Evolutionary conservation across 1,140 invertebrate species (phyloP).

Genomic region (Heliconius himera): DNA sequence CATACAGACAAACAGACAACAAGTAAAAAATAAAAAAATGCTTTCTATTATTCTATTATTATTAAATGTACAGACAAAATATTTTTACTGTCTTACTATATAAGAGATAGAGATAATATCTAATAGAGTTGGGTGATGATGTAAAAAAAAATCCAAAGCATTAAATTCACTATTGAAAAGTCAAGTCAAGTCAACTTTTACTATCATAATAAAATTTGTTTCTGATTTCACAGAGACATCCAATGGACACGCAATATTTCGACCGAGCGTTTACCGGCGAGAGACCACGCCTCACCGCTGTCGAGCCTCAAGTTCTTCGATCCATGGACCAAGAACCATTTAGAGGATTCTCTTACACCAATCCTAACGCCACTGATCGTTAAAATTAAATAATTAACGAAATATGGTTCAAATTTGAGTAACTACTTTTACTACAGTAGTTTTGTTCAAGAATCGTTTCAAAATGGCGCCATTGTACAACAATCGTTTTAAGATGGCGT

Average conservation of each 20-base stretch:
- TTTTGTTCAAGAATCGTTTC: background rate
- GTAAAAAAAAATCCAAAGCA: no score
- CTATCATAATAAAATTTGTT: background rate
- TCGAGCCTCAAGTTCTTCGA: slow-evolving; percentile 94
- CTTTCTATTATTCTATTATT: no score
- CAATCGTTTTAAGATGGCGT: background rate
- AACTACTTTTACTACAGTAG: slow-evolving; percentile 3
- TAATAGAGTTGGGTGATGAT: no score
- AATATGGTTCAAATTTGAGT: slow-evolving; percentile 23
- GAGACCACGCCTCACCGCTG: slow-evolving; percentile 93
- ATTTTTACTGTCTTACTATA: no score
- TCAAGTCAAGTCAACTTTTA: background rate
- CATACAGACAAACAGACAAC: no score
- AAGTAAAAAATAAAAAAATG: no score
- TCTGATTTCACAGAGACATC: slow-evolving; percentile 88
- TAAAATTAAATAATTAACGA: slow-evolving; percentile 46
- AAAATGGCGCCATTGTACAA: background rate
- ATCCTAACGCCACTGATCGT: slow-evolving; percentile 95
- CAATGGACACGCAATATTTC: slow-evolving; percentile 98
- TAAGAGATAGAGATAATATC: no score
- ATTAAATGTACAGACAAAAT: no score
- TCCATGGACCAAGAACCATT: slow-evolving; percentile 99
- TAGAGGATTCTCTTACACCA: slow-evolving; percentile 98
- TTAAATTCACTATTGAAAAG: no score
- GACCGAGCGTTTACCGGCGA: slow-evolving; percentile 98